Percentiles rank a stretch among this genome's conserved stretches.
These are phyloP conservation scores for Dynastes tityus DNA, from an alignment of 2,888 invertebrate genomes.

Conservation along the genomic window DNA sequence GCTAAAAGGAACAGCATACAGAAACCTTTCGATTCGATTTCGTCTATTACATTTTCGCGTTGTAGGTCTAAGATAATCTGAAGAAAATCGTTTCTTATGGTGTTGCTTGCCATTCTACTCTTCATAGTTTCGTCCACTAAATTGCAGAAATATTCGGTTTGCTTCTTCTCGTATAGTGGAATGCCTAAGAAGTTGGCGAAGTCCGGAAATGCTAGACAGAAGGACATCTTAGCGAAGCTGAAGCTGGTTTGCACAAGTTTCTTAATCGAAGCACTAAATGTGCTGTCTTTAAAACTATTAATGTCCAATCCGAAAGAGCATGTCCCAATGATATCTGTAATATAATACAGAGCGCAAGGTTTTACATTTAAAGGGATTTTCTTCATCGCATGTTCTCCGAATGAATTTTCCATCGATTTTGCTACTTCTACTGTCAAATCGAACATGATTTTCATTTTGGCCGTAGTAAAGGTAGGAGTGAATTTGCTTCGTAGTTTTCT, in stretches of 20 bases:
- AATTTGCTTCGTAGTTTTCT: conserved; percentile 35
- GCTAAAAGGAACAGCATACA: conserved; percentile 72
- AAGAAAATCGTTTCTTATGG: conserved; percentile 28
- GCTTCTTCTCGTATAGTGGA: background rate
- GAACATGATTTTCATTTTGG: conserved; percentile 77
- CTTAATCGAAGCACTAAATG: background rate
- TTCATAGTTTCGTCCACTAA: conserved; percentile 16
- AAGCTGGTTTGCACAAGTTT: too few relatives aligned
- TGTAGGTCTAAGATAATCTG: conserved; percentile 56
- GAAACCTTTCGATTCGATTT: conserved; percentile 71
- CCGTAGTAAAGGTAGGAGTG: conserved; percentile 70
- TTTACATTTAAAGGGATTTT: conserved; percentile 56
- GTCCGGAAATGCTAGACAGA: conserved; percentile 10
- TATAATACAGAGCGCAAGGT: conserved; percentile 62
- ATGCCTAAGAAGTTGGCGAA: conserved; percentile 12
- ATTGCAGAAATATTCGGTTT: conserved; percentile 2
- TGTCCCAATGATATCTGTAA: conserved; percentile 69
- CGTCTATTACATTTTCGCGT: conserved; percentile 68
- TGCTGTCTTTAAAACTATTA: conserved; percentile 24
- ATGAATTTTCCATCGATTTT: conserved; percentile 10
- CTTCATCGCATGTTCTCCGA: conserved; percentile 66
- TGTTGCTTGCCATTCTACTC: background rate
- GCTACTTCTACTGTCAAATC: conserved; percentile 55
- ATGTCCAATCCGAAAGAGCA: conserved; percentile 34
- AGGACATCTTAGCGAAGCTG: background rate